Conservation (phyloP, 2,113 vertebrate species). For the Cromileptes altivelis region DNA sequence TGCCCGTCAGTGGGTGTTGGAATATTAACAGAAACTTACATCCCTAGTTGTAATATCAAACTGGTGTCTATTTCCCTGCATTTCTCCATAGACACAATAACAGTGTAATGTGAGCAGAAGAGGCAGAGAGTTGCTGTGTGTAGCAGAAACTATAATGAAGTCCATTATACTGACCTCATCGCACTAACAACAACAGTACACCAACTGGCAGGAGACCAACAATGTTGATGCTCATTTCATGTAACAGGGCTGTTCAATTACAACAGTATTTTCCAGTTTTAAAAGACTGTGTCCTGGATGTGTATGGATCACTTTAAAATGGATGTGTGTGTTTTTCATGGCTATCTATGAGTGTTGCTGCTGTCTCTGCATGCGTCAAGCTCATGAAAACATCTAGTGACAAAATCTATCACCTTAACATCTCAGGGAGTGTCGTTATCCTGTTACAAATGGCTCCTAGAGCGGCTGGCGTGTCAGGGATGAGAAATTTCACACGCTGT, state of each 20-base stretch:
- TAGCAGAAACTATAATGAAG: slow-evolving; percentile 12
- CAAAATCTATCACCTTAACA: slow-evolving; percentile 59
- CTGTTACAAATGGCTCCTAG: slow-evolving; percentile 66
- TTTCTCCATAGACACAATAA: background rate
- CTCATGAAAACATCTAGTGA: slow-evolving; percentile 19
- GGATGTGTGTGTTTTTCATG: background rate
- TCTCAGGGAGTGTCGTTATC: slow-evolving; percentile 60
- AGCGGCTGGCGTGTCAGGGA: slow-evolving; percentile 58
- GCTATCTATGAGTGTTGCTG: slow-evolving; percentile 1
- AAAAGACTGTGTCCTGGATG: background rate
- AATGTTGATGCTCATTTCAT: slow-evolving; percentile 6
- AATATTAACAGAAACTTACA: too few relatives aligned
- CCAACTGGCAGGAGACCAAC: slow-evolving; percentile 32
- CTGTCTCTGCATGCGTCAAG: slow-evolving; percentile 18
- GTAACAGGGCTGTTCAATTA: background rate
- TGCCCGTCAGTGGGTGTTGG: too few relatives aligned
- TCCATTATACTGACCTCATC: slow-evolving; percentile 15
- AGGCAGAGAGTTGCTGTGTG: slow-evolving; percentile 13
- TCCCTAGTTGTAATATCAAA: background rate
- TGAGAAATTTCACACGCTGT: slow-evolving; percentile 64
- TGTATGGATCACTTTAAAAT: background rate
- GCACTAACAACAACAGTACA: slow-evolving; percentile 21
- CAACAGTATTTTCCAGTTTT: background rate
- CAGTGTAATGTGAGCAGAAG: slow-evolving; percentile 18
- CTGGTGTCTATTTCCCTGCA: too few relatives aligned